Evolutionary conservation across 2,888 invertebrate genomes (phyloP), one percentile per base, ranked within the genome.

Genomic region (Agrochola lychnidis): DNA sequence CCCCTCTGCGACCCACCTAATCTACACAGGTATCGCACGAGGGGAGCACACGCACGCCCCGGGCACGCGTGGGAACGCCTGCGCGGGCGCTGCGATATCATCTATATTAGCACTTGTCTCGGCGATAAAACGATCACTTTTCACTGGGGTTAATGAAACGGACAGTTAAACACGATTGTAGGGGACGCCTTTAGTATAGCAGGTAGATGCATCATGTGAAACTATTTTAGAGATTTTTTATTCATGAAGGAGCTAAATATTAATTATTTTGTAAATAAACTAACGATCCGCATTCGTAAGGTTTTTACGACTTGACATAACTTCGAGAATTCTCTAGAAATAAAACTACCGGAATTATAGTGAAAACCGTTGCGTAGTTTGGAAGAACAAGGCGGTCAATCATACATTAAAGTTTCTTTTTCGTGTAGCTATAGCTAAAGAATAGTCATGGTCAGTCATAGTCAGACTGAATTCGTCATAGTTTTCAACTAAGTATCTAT

Each of bases 1-100:
- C 45, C 64, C 30, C 9, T 81, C 78, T 87, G 51, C 25, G 6
- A 10, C 2, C n/a, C 16, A 63, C 9, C n/a, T 86, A 78, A 61
- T 87, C 80, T 42, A 9, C 40, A 78, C 88, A 89, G 88, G 88
- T 88, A 81, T 69, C 53, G 70, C 16, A 74, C 36, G 72, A 81
- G 89, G 88, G 87, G 78, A 76, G 79, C 84, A 78, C 84, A 86
- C 88, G 89, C 90, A 88, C 89, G 90, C 90, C 83, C 88, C 86
- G 84, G 91, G 76, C 93, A 88, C 90, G 90, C 92, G 92, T 93
- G 93, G 90, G 93, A 92, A 90, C 91, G 86, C 91, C 89, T 73
- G 45, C 84, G 79, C 79, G 77, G 76, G 82, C 87, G 89, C 86
- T 80, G 80, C 83, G 87, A 90, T 87, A 84, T 81, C 90, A 91